Percentiles rank a stretch among this genome's conserved stretches.
Evolutionary conservation across 2,888 invertebrate species (phyloP).

Genomic region (Mimumesa dahlbomi): DNA sequence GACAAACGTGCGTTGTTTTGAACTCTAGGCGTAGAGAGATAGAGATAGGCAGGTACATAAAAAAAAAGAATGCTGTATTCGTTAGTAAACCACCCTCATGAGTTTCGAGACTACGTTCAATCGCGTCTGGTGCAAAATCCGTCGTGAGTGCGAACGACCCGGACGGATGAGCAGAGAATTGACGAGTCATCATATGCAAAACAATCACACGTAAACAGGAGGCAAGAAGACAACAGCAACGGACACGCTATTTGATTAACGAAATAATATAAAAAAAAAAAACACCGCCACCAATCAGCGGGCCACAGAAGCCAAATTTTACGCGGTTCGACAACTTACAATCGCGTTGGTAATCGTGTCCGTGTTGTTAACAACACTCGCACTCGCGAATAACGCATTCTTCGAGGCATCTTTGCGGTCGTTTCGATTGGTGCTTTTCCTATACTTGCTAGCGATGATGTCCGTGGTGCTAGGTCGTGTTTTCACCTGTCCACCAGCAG

Average conservation of each 20-base stretch:
- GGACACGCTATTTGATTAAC: constrained; percentile 26
- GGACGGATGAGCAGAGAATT: not conserved
- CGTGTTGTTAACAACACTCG: constrained; percentile 54
- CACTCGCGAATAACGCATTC: constrained; percentile 28
- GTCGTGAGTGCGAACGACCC: not conserved
- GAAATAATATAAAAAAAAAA: too few relatives aligned
- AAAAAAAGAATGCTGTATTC: not conserved
- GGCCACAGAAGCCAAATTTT: constrained; percentile 8
- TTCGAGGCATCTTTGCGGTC: constrained; percentile 47
- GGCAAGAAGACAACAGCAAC: constrained; percentile 23
- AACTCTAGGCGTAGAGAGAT: not conserved
- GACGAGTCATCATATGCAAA: constrained; percentile 18
- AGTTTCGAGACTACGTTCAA: not conserved
- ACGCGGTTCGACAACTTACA: constrained; percentile 65
- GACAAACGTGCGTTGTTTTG: constrained; percentile 30
- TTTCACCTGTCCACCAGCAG: constrained; percentile 76
- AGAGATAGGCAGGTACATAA: too few relatives aligned
- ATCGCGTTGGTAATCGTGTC: constrained; percentile 57
- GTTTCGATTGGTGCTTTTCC: constrained; percentile 55
- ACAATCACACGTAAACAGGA: constrained; percentile 13
- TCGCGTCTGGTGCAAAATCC: not conserved
- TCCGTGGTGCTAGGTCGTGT: constrained; percentile 66
- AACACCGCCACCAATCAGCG: constrained; percentile 22
- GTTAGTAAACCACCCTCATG: not conserved
- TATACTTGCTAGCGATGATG: constrained; percentile 78